A percentile compares a stretch with the other conserved stretches of the same genome.
Conservation (phyloP, 2,113 vertebrate genomes). For the Semicossyphus pulcher region DNA sequence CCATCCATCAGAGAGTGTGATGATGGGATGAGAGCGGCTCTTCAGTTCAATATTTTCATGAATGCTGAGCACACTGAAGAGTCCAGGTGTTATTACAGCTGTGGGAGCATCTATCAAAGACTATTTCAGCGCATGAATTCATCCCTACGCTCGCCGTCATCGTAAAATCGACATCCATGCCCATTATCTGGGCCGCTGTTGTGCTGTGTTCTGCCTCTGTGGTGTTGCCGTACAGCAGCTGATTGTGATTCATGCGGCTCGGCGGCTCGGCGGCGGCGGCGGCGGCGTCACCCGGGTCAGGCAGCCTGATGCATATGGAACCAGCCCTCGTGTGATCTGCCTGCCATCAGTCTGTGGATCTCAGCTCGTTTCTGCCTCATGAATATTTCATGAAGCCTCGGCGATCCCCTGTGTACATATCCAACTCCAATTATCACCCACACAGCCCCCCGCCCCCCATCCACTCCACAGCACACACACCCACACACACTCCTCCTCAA, state of each 20-base stretch:
- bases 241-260: slow-evolving; percentile 34
- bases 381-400: slow-evolving; percentile 71
- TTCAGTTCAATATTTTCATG: background rate
- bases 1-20: background rate
- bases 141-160: background rate
- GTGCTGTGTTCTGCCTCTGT: background rate
- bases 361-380: slow-evolving; percentile 58
- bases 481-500: slow-evolving; percentile 13
- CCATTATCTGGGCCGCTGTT: background rate
- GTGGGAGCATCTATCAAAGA: slow-evolving; percentile 24
- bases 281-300: background rate
- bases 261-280: background rate
- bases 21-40: slow-evolving; percentile 10
- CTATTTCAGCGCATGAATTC: slow-evolving; percentile 11
- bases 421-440: slow-evolving; percentile 69
- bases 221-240: background rate
- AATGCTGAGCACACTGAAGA: slow-evolving; percentile 16
- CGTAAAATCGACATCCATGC: background rate
- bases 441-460: slow-evolving; percentile 34
- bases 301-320: slow-evolving; percentile 48
- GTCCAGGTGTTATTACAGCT: slow-evolving; percentile 6
- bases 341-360: slow-evolving; percentile 46
- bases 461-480: background rate
- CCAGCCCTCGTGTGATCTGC: slow-evolving; percentile 35
- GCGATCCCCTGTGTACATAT: slow-evolving; percentile 54